A percentile compares a stretch with the other conserved stretches of the same genome.
Evolutionary conservation across 2,113 vertebrate species (phyloP).

Genomic region (Indicator indicator): DNA sequence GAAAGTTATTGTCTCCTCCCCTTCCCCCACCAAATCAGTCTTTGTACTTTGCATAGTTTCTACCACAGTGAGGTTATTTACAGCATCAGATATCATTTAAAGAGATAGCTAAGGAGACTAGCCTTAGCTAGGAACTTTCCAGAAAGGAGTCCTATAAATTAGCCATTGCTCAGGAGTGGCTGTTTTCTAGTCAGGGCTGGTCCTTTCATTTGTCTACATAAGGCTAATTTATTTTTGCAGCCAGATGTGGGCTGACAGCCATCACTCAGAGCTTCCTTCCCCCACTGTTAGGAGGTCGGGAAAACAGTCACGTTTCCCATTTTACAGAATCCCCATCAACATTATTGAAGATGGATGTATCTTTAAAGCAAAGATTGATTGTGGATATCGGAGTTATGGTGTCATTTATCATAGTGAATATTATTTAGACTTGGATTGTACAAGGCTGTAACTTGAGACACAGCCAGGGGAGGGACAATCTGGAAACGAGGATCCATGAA

Average conservation of each 20-base stretch:
- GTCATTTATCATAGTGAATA: slow-evolving; percentile 97
- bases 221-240: slow-evolving; percentile 98
- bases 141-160: slow-evolving; percentile 83
- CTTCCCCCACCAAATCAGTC: slow-evolving; percentile 38
- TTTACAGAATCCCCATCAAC: slow-evolving; percentile 96
- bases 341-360: slow-evolving; percentile 98
- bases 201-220: slow-evolving; percentile 98
- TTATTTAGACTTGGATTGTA: slow-evolving; percentile 98
- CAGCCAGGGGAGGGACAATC: slow-evolving; percentile 92
- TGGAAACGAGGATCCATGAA: slow-evolving; percentile 86
- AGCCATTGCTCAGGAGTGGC: slow-evolving; percentile 79
- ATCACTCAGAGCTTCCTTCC: slow-evolving; percentile 90
- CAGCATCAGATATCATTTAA: slow-evolving; percentile 79
- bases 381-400: slow-evolving; percentile 98
- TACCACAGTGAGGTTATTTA: slow-evolving; percentile 75
- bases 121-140: slow-evolving; percentile 81
- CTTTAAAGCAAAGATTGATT: slow-evolving; percentile 99
- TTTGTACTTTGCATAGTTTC: slow-evolving; percentile 60
- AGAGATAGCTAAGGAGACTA: slow-evolving; percentile 77
- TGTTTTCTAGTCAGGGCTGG: slow-evolving; percentile 79
- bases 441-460: slow-evolving; percentile 93
- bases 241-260: slow-evolving; percentile 99
- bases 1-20: slow-evolving; percentile 64
- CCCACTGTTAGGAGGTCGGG: slow-evolving; percentile 85
- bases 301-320: slow-evolving; percentile 91